Evolutionary conservation across 2,113 vertebrate genomes (phyloP), one percentile per base, ranked within the genome.

Genomic region (Sphaerodactylus townsendi): DNA sequence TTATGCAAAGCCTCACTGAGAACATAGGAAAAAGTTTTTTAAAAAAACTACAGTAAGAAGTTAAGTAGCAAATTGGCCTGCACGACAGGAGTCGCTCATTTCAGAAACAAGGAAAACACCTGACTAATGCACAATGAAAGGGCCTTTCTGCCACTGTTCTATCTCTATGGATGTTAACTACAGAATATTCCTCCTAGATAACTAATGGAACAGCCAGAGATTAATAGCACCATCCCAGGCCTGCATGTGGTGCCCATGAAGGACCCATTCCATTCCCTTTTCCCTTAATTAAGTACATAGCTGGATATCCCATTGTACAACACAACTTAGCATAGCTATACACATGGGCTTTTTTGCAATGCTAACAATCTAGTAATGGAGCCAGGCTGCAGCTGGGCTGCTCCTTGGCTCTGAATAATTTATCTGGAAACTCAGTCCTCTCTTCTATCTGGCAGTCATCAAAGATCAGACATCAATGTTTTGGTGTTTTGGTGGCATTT

Each of bases 321-420:
- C 7, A 44, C 50, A 81, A 17, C n/a, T 59, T 13, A 70, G 15
- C 10, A 10, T 28, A 14, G n/a, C 53, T 46, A 23, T 50, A 44
- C 66, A 62, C 48, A 37, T 35, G 25, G 33, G 65, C 41, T 77
- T 76, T n/a, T 9, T 69, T 64, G 72, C 66, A 64, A 50, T n/a
- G 33, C 71, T 50, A 86, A 71, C 66, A 77, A 71, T 50, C 66
- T 41, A 65, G 44, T 59, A 77, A 77, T 82, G 85, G 85, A 71
- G 35, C 59, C 44, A 48, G 41, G 11, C 25, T 71, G 85, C 75
- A 64, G 74, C 79, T 82, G 79, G 74, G 64, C 73, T 71, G 73
- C 53, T 77, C 79, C 73, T 64, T 15, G 17, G 65, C 30, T 71
- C 65, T 71, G 79, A 86, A 86, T 82, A 77, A 86, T 64, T 82